Base-by-base conservation (phyloP, 2,888 invertebrate genomes). In the Aporophyla nigra region DNA sequence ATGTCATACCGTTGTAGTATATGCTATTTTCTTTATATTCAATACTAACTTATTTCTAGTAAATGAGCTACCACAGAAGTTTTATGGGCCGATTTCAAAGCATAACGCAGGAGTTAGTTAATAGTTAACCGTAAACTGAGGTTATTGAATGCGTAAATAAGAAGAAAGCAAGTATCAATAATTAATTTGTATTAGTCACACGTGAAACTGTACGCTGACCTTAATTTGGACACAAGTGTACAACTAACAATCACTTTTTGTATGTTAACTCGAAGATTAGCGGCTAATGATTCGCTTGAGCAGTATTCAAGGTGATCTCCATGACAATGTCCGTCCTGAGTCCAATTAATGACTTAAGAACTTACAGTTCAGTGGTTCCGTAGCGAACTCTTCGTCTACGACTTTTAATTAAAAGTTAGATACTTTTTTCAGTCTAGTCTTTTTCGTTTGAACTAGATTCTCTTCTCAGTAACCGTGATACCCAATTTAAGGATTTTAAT, bases 141-240 rank as follows among this genome's bases (percentile, higher is more conserved):
- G 49, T 43, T 70, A 66, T 82, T 76, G 16, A 56, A 73, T 33
- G 58, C 19, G 14, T 27, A 12, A 76, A 40, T 63, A 65, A 43
- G 40, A 73, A 71, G 80, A 78, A 76, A 80, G 61, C 49, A 68
- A 62, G 53, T 54, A 80, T 70, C 65, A 68, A 77, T 71, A 62
- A 77, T 27, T 74, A 21, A 59, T 84, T 82, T 65, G 27, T 71
- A 74, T 84, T 72, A 74, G 69, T 66, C 74, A 78, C 66, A 71
- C 49, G 65, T 65, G 33, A 73, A 76, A 78, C 72, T 78, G 83
- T 76, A 72, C 16, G 54, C 40, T 78, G 81, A 33, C 85, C 83
- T 83, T 78, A 75, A 74, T 77, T 70, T 63, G 19, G 21, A 70
- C 49, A 66, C 66, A 67, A 67, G 14, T 74, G 51, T 74, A n/a